Evolutionary conservation across 2,797 vertebrate genomes (phyloP).

Genomic region (Holocentrus rufus): DNA sequence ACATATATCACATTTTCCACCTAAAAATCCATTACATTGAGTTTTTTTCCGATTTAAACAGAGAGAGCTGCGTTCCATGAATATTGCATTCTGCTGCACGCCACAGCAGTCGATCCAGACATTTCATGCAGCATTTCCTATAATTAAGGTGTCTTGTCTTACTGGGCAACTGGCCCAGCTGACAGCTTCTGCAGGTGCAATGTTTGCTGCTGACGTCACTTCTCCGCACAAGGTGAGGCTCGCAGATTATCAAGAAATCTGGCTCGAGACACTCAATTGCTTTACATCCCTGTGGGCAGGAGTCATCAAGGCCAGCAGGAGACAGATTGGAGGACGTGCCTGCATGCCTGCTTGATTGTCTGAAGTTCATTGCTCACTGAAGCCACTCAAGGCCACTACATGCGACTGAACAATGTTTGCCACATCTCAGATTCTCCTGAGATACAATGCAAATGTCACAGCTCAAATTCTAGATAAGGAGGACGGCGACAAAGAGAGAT

Average conservation of each 20-base stretch:
- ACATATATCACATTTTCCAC: not conserved
- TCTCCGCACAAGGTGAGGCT: slow-evolving; percentile 19
- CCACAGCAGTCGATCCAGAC: not conserved
- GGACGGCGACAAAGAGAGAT: not conserved
- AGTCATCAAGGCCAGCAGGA: slow-evolving; percentile 65
- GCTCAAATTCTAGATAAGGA: slow-evolving; percentile 9
- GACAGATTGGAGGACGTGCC: slow-evolving; percentile 26
- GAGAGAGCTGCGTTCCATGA: not conserved
- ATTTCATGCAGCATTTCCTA: slow-evolving; percentile 17
- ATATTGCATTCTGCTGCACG: not conserved
- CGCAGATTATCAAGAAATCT: slow-evolving; percentile 47
- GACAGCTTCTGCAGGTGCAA: slow-evolving; percentile 46
- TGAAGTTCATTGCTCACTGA: slow-evolving; percentile 35
- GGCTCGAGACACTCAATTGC: slow-evolving; percentile 55
- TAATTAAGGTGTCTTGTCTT: slow-evolving; percentile 27
- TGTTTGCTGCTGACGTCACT: slow-evolving; percentile 41
- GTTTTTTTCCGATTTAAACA: not conserved
- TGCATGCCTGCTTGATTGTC: slow-evolving; percentile 42
- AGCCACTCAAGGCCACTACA: slow-evolving; percentile 42
- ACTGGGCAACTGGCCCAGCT: slow-evolving; percentile 17
- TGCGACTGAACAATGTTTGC: slow-evolving; percentile 4
- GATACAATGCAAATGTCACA: slow-evolving; percentile 12
- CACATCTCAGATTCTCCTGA: slow-evolving; percentile 16
- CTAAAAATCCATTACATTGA: not conserved
- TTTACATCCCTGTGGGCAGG: slow-evolving; percentile 62